These are phyloP conservation scores for Sebastiscus albofasciatus DNA, from an alignment of 2,797 vertebrate genomes.

Conservation along the genomic window DNA sequence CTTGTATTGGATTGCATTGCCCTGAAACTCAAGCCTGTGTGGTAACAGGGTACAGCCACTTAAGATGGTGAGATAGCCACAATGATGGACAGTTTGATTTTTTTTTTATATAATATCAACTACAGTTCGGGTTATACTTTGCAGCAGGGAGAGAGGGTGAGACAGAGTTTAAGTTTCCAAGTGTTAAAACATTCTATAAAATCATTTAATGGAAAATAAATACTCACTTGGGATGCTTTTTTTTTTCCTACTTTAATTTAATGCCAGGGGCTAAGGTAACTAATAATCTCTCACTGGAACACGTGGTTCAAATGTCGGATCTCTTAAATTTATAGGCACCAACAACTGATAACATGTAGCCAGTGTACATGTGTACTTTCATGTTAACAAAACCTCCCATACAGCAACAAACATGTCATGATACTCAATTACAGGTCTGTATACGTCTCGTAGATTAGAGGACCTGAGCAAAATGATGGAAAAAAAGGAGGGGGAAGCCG, in stretches of 20 bases:
- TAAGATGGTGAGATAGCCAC: slow-evolving; percentile 84
- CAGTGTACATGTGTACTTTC: slow-evolving; percentile 53
- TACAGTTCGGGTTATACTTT: slow-evolving; percentile 36
- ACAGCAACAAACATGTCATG: slow-evolving; percentile 70
- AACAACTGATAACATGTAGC: slow-evolving; percentile 45
- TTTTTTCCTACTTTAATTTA: slow-evolving; percentile 30
- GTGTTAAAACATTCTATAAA: slow-evolving; percentile 18
- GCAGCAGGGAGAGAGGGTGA: slow-evolving; percentile 12
- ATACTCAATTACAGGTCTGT: slow-evolving; percentile 75
- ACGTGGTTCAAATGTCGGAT: slow-evolving; percentile 40
- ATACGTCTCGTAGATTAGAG: slow-evolving; percentile 70
- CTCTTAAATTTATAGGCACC: slow-evolving; percentile 41
- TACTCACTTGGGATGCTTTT: not conserved
- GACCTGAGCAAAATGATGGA: slow-evolving; percentile 59
- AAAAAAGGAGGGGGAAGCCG: slow-evolving; percentile 54
- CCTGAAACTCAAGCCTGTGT: slow-evolving; percentile 81
- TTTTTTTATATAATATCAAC: slow-evolving; percentile 81
- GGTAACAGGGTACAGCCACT: slow-evolving; percentile 86
- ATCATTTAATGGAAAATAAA: not conserved
- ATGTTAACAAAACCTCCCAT: slow-evolving; percentile 71
- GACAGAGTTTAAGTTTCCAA: not conserved
- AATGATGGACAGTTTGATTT: slow-evolving; percentile 79
- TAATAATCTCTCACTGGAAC: slow-evolving; percentile 40
- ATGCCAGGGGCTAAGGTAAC: slow-evolving; percentile 40
- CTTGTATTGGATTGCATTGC: slow-evolving; percentile 84